These are phyloP conservation scores for Koerneria pararmatus DNA, from an alignment of 2,888 invertebrate species.

Conservation along the genomic window DNA sequence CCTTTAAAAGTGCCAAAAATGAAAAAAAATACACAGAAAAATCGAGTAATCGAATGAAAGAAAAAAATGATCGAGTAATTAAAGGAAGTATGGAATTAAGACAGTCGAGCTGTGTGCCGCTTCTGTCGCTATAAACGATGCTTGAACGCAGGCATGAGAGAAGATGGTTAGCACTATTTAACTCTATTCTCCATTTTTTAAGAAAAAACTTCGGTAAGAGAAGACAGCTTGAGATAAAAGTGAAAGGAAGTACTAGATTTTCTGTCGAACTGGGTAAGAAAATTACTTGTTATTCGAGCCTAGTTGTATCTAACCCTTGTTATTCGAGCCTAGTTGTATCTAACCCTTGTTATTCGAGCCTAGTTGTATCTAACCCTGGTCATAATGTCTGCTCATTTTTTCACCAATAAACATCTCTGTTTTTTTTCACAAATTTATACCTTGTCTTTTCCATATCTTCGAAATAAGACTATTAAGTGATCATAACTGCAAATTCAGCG, in stretches of 20 bases:
- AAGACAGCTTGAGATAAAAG: neutral
- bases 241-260: neutral
- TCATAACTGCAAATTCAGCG: neutral
- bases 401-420: too few species aligned
- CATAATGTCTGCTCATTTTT: too few species aligned
- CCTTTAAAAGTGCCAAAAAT: too few species aligned
- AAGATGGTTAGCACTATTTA: constrained; percentile 41
- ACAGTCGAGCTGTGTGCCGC: constrained; percentile 58
- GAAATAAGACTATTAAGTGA: too few species aligned
- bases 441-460: too few species aligned
- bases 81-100: too few species aligned
- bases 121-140: constrained; percentile 55
- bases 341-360: neutral
- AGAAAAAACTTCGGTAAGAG: neutral
- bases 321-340: neutral
- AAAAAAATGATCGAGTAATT: too few species aligned
- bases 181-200: neutral
- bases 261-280: neutral
- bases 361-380: neutral
- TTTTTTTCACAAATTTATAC: too few species aligned
- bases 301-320: constrained; percentile 1
- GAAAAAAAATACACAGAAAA: too few species aligned
- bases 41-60: too few species aligned
- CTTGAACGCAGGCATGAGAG: constrained; percentile 54
- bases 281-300: neutral